A percentile compares a stretch with the other conserved stretches of the same genome.
Conservation (phyloP, 2,888 invertebrate genomes). For the Leptinotarsa tumamoca region DNA sequence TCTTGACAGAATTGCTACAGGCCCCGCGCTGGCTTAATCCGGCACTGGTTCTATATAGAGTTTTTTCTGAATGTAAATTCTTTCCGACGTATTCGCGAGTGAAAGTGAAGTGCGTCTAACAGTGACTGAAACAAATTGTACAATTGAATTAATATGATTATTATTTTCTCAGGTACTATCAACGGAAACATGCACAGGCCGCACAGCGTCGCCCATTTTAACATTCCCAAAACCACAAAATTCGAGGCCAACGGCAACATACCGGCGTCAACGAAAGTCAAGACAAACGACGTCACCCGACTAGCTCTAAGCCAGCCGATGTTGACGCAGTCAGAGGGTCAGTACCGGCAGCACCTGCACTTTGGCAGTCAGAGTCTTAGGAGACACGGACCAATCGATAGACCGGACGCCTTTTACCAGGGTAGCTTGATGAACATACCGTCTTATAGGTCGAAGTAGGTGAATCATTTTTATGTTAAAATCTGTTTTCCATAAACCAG, state of each 20-base stretch:
- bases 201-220: slow-evolving; percentile 71
- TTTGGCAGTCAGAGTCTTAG: slow-evolving; percentile 69
- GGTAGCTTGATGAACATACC: slow-evolving; percentile 74
- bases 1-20: too few species aligned
- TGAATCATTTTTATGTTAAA: neutral
- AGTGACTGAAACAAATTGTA: neutral
- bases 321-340: slow-evolving; percentile 57
- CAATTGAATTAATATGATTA: neutral
- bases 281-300: slow-evolving; percentile 65
- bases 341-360: slow-evolving; percentile 40
- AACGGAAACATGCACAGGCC: slow-evolving; percentile 68
- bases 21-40: too few species aligned
- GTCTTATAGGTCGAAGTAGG: slow-evolving; percentile 58
- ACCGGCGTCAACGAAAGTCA: slow-evolving; percentile 40
- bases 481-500: too few species aligned
- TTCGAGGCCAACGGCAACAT: slow-evolving; percentile 46
- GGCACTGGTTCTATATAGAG: too few species aligned
- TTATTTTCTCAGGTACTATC: slow-evolving; percentile 26
- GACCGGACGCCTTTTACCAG: slow-evolving; percentile 91
- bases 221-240: slow-evolving; percentile 51
- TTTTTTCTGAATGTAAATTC: too few species aligned
- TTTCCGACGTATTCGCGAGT: too few species aligned
- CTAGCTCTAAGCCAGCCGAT: slow-evolving; percentile 80
- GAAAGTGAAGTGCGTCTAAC: too few species aligned
- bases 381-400: slow-evolving; percentile 78